phyloP scores from a whole-genome alignment of 2,113 vertebrate species.

The Acinonyx jubatus region DNA sequence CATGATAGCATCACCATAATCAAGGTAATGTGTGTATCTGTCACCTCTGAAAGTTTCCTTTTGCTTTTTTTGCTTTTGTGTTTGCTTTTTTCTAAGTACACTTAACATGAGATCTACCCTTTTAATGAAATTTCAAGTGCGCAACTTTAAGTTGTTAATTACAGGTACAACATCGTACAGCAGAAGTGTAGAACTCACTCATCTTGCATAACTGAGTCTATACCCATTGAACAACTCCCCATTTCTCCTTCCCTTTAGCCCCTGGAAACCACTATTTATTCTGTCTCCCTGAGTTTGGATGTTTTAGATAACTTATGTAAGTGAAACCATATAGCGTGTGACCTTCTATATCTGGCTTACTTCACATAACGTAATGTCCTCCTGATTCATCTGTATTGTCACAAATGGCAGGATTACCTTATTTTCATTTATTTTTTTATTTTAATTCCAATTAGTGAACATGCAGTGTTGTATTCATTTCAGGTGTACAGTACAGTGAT shows the following conservation, averaged over 20 bases:
- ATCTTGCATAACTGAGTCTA: not conserved
- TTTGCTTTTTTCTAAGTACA: not conserved
- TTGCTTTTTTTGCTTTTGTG: not conserved
- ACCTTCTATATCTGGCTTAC: not conserved
- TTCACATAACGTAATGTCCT: not conserved
- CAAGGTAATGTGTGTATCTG: not conserved
- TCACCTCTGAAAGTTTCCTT: not conserved
- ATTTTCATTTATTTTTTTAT: not conserved
- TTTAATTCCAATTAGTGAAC: not conserved
- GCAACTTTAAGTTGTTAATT: not conserved
- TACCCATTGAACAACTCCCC: not conserved
- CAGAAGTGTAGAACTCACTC: no score
- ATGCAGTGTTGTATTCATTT: not conserved
- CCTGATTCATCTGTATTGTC: not conserved
- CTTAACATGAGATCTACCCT: not conserved
- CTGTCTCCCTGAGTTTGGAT: not conserved
- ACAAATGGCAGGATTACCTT: not conserved
- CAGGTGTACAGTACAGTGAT: not conserved
- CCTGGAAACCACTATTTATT: no score
- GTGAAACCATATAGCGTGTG: not conserved
- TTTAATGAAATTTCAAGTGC: not conserved
- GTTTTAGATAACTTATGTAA: not conserved
- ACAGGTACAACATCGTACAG: rapidly evolving
- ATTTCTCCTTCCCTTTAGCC: no score
- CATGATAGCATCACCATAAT: not conserved